phyloP scores from a whole-genome alignment of 92 coral and sea anemone species.

The Palythoa heliodiscus region DNA sequence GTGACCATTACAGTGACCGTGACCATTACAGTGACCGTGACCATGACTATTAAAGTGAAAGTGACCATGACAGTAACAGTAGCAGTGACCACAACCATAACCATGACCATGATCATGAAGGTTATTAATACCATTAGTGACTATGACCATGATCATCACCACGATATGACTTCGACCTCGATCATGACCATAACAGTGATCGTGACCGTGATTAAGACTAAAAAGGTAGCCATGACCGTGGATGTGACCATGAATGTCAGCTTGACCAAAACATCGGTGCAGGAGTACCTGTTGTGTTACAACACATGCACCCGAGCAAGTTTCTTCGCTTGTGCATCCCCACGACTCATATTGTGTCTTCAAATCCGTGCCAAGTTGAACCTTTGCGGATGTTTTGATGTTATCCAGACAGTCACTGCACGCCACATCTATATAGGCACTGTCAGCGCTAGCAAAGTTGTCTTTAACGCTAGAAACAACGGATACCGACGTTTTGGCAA shows the following conservation, averaged over 20 bases:
- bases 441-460: constrained; percentile 53
- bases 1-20: not conserved
- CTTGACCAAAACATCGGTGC: not conserved
- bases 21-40: not conserved
- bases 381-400: constrained; percentile 57
- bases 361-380: constrained; percentile 61
- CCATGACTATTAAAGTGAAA: no score
- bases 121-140: no score
- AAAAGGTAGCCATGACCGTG: not conserved
- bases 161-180: no score
- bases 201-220: not conserved
- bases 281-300: constrained; percentile 65
- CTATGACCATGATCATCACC: no score
- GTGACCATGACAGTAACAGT: no score
- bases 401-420: constrained; percentile 56
- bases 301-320: constrained; percentile 79
- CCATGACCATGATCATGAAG: no score
- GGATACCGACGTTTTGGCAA: constrained; percentile 62
- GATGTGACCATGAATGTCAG: not conserved
- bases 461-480: constrained; percentile 64
- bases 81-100: no score
- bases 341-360: constrained; percentile 58
- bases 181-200: not conserved
- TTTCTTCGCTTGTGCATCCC: constrained; percentile 63
- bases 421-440: constrained; percentile 54